Percentiles rank a stretch among this genome's conserved stretches.
Evolutionary conservation across 2,797 vertebrate genomes (phyloP).

Genomic region (Sebastes miniatus): DNA sequence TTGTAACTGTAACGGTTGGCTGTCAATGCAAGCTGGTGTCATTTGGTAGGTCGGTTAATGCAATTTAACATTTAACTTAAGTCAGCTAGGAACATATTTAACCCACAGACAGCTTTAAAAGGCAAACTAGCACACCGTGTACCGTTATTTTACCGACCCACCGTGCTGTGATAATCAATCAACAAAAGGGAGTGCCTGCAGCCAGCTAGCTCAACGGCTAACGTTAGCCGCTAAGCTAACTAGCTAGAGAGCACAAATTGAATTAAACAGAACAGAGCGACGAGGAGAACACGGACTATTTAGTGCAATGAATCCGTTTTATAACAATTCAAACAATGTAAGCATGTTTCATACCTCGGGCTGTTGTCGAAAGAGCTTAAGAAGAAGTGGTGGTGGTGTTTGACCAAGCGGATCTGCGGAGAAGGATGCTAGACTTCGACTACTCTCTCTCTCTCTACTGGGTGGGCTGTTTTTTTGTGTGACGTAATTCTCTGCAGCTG

Average conservation of each 20-base stretch:
- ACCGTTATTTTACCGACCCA: not conserved
- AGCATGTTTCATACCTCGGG: conserved; percentile 28
- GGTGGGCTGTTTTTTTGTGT: conserved; percentile 17
- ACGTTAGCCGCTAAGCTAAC: conserved; percentile 33
- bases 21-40: not conserved
- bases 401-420: conserved; percentile 31
- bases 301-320: not conserved
- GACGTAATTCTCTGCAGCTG: conserved; percentile 67
- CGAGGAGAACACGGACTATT: rapidly evolving
- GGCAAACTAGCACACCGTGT: too few relatives aligned
- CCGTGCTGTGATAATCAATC: not conserved
- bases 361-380: not conserved
- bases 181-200: not conserved
- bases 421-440: conserved; percentile 23
- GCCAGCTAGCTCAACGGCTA: conserved; percentile 1
- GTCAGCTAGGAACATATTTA: too few relatives aligned
- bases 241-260: not conserved
- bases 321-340: not conserved
- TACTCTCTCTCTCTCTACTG: not conserved
- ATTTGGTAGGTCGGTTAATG: not conserved
- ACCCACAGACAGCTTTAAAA: too few relatives aligned
- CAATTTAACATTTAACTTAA: not conserved
- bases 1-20: too few relatives aligned
- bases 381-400: not conserved
- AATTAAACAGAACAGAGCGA: not conserved